Base-by-base conservation (phyloP, 1,140 invertebrate genomes). In the Brachystomella parvula region DNA sequence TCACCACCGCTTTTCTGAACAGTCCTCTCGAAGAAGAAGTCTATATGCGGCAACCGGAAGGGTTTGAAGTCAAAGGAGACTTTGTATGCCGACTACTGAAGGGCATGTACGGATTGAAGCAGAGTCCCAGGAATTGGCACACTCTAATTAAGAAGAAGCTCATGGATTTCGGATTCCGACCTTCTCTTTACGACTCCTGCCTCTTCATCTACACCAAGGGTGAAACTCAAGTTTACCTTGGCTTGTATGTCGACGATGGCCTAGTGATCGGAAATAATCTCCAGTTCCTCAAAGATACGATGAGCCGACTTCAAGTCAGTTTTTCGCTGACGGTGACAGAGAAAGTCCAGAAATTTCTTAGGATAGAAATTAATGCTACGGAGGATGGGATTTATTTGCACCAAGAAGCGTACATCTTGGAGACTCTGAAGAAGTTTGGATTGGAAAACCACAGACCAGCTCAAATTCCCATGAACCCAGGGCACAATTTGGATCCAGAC, bases 51-150 rank as follows among this genome's bases (percentile, higher is more conserved):
- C 71, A 74, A 70, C 77, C 76, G 64, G 75, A 75, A 68, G 70
- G 67, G 17, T 79, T 75, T 72, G 69, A 75, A 71, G 62, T 61
- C 53, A 64, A 61, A 61, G 74, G 31, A 64, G 74, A 28, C 68
- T 56, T 76, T 68, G 75, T 80, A 28, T 78, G 74, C 68, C 59
- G 61, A 49, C 65, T 80, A 75, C 76, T 76, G 39, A 75, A 77
- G 71, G 75, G 75, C 30, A 70, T 79, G 26, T 78, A 79, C 75
- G 76, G 76, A 0, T 70, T 79, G 30, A 79, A 79, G 73, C 76
- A 79, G 66, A 73, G 75, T 0, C 73, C 73, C 33, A 47, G 74
- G 1, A 63, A 67, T 49, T 79, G 75, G 76, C 75, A 77, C 67
- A 49, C 67, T 35, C 9, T 12, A 31, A n/a, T 64, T 17, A 61